phyloP scores from a whole-genome alignment of 2,797 vertebrate species.

The Dromococcyx pavoninus region DNA sequence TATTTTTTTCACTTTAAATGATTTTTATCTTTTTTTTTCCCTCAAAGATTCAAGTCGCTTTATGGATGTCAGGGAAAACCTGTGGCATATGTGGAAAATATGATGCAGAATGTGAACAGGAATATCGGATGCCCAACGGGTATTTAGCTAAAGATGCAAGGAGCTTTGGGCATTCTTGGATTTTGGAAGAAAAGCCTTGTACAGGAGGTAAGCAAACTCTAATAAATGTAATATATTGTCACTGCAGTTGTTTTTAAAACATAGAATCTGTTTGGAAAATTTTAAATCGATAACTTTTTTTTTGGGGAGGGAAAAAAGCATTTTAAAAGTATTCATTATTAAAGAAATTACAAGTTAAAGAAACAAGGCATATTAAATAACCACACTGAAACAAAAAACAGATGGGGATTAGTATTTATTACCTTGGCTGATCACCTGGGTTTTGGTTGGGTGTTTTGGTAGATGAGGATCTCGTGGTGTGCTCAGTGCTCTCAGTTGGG shows the following conservation, averaged over 20 bases:
- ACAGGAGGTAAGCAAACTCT: slow-evolving; percentile 53
- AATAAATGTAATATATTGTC: background rate
- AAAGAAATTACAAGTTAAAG: background rate
- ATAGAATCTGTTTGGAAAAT: background rate
- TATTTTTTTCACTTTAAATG: background rate
- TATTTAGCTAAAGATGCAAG: slow-evolving; percentile 67
- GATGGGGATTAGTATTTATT: background rate
- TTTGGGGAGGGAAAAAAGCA: background rate
- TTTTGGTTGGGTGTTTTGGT: background rate
- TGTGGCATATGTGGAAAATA: slow-evolving; percentile 84
- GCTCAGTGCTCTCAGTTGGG: background rate
- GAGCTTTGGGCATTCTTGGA: slow-evolving; percentile 83
- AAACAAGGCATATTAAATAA: background rate
- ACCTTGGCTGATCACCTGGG: background rate
- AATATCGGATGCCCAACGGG: slow-evolving; percentile 78
- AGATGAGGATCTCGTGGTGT: background rate
- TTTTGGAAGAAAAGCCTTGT: slow-evolving; percentile 77
- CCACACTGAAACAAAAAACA: background rate
- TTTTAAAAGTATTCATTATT: background rate
- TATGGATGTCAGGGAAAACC: slow-evolving; percentile 83
- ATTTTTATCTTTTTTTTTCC: background rate
- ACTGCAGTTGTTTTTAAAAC: background rate
- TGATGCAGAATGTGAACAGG: slow-evolving; percentile 78
- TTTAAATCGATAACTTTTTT: background rate
- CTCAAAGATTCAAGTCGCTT: slow-evolving; percentile 76